Evolutionary conservation across 2,113 vertebrate genomes (phyloP), one percentile per base, ranked within the genome.

Genomic region (Eudorcas thomsonii): DNA sequence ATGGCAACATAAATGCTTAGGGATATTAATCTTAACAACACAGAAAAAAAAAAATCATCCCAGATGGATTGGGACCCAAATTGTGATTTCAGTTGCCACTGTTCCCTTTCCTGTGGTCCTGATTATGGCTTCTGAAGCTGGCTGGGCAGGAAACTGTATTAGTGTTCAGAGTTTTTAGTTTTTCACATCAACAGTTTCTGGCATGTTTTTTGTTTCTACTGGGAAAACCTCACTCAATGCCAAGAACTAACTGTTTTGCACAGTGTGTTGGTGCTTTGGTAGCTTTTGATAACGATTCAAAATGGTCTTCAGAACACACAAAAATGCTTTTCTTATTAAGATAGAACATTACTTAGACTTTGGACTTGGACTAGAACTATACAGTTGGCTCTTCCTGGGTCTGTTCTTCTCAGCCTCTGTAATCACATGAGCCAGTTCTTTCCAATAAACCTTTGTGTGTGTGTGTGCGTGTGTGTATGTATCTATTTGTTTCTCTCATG

Each of bases 221-320:
- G 62, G 74, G 80, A 88, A 86, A 94, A 78, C 91, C 81, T 92
- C 55, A 83, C 33, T 87, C 59, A 60, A 8, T 88, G 54, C 91
- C 82, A 95, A 77, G 39, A 96, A 78, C 19, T 57, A 78, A 96
- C 67, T 95, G 60, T 90, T 96, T 97, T 67, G 19, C 74, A 43
- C 71, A 93, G 33, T 84, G 55, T 77, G 6, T 67, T 83, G 43
- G 60, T 94, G 33, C 81, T 86, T 95, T 90, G 52, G 36, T 90
- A 85, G 30, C 71, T 95, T 86, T 94, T 90, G 45, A 25, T 94
- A 85, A 26, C 83, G 92, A 15, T 80, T 97, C 25, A 90, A n/a
- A 57, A 84, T 55, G 30, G 5, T 77, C 59, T 80, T 80, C 59
- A 93, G 85, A 93, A 88, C 25, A 59, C 43, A 95, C 83, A 94